Evolutionary conservation across 2,888 invertebrate species (phyloP), one percentile per base, ranked within the genome.

Genomic region (Acronicta alni): DNA sequence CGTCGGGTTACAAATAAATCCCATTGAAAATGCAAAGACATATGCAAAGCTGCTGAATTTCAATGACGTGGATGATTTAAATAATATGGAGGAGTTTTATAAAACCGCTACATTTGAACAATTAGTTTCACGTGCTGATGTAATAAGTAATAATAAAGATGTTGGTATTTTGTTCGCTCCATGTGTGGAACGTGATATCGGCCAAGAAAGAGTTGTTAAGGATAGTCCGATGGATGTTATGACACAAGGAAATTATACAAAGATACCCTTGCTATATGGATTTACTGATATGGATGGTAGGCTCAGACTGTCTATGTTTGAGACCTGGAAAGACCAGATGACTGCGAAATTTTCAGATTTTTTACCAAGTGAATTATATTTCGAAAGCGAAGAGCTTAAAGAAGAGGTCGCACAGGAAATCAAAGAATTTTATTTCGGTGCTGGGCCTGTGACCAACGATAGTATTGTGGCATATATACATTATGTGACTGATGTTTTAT

Each of bases 301-400:
- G 1, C 47, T 82, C 14, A 0, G 77, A 0, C 60, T 79, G 3
- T 17, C 80, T 1, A 9, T 15, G 0, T 3, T 86, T 41, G 73
- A 80, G 9, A 5, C n/a, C 0, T 87, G 84, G 85, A 82, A 82
- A 60, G 32, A 62, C 1, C 49, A 48, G 60, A 85, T 89, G 85
- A 89, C 87, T 62, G 65, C 78, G 15, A 83, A 83, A 1, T 88
- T 90, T 61, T 77, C 82, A 0, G 80, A 87, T 7, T 88, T 87
- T 57, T 61, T 90, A 16, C 88, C 89, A 1, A 71, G 64, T 35
- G 85, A 89, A 47, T 74, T 90, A 5, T 57, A 79, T 15, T 89
- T 90, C 64, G 54, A 79, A 16, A 79, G 52, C 43, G 66, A 83
- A 1, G 64, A 69, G 5, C 78, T 87, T 61, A 85, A 73, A 69